A percentile compares a stretch with the other conserved stretches of the same genome.
These are phyloP conservation scores for Julus scanicus DNA, from an alignment of 2,888 invertebrate genomes.

Conservation along the genomic window DNA sequence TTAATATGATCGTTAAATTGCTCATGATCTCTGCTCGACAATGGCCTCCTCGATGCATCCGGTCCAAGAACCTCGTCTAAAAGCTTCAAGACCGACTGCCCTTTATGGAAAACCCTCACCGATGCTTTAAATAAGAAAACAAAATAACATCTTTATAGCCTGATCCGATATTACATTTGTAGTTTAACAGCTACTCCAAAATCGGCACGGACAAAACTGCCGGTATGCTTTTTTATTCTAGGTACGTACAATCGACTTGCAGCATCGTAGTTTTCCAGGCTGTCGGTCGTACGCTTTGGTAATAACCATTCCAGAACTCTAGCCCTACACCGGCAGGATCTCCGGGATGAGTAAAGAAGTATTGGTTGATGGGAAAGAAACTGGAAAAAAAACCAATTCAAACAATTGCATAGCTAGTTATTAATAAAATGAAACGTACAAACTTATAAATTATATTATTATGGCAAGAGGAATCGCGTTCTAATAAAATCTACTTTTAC, in stretches of 20 bases:
- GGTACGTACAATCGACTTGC: slow-evolving; percentile 52
- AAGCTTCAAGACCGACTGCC: slow-evolving; percentile 56
- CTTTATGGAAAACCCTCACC: slow-evolving; percentile 58
- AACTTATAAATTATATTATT: too few relatives aligned
- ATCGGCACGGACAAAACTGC: neutral
- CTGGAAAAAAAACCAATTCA: slow-evolving; percentile 50
- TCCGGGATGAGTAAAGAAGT: slow-evolving; percentile 56
- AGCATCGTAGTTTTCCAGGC: slow-evolving; percentile 53
- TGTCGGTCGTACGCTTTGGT: slow-evolving; percentile 56
- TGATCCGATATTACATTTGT: too few relatives aligned
- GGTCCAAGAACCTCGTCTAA: slow-evolving; percentile 48
- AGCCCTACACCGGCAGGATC: slow-evolving; percentile 43
- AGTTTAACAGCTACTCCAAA: neutral
- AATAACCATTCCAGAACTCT: slow-evolving; percentile 58
- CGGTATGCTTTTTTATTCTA: neutral
- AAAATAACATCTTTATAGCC: neutral
- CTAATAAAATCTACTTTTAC: too few relatives aligned
- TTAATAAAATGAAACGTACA: too few relatives aligned
- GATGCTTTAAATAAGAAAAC: slow-evolving; percentile 52
- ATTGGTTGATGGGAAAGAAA: slow-evolving; percentile 53
- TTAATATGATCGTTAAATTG: slow-evolving; percentile 40
- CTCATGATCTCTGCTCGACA: neutral
- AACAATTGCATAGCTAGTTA: too few relatives aligned
- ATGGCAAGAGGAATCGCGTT: too few relatives aligned
- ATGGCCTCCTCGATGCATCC: neutral